A percentile compares a stretch with the other conserved stretches of the same genome.
These are phyloP conservation scores for Bruchidius siliquastri DNA, from an alignment of 2,888 invertebrate species.

Conservation along the genomic window DNA sequence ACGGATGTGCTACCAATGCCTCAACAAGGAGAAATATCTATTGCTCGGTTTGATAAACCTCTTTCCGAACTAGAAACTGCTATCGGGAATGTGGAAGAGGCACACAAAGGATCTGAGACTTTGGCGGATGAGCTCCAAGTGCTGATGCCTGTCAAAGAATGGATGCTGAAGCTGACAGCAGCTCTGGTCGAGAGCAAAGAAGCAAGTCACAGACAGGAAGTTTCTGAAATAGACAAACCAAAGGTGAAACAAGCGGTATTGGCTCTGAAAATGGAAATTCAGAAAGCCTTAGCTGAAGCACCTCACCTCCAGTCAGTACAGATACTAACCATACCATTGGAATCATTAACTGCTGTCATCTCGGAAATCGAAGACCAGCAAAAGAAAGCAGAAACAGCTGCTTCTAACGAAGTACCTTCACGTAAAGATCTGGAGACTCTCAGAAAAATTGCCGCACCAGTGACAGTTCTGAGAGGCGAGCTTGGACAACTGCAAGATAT, in stretches of 20 bases:
- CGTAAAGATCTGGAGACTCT: too few relatives aligned
- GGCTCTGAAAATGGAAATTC: conserved; percentile 10
- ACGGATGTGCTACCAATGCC: conserved; percentile 6
- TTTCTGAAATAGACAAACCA: conserved; percentile 16
- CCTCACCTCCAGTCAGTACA: conserved; percentile 3
- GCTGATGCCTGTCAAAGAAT: background rate
- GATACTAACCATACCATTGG: conserved; percentile 2
- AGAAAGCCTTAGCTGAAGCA: conserved; percentile 13
- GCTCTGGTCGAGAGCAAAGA: conserved; percentile 8
- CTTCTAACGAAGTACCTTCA: too few relatives aligned
- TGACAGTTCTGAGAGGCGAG: too few relatives aligned
- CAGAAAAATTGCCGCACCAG: too few relatives aligned
- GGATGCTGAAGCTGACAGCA: conserved; percentile 7
- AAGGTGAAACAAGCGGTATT: conserved; percentile 13
- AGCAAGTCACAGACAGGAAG: conserved; percentile 11
- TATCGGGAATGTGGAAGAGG: background rate
- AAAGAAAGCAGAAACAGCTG: background rate
- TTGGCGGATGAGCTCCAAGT: background rate
- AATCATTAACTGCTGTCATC: conserved; percentile 5
- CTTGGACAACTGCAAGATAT: too few relatives aligned
- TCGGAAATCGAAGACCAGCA: conserved; percentile 2
- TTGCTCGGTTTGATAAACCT: conserved; percentile 20
- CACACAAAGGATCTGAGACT: background rate
- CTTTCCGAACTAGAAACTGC: conserved; percentile 9
- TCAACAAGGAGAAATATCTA: conserved; percentile 20